These are phyloP conservation scores for Mycteria americana DNA, from an alignment of 2,797 vertebrate genomes.

Conservation along the genomic window DNA sequence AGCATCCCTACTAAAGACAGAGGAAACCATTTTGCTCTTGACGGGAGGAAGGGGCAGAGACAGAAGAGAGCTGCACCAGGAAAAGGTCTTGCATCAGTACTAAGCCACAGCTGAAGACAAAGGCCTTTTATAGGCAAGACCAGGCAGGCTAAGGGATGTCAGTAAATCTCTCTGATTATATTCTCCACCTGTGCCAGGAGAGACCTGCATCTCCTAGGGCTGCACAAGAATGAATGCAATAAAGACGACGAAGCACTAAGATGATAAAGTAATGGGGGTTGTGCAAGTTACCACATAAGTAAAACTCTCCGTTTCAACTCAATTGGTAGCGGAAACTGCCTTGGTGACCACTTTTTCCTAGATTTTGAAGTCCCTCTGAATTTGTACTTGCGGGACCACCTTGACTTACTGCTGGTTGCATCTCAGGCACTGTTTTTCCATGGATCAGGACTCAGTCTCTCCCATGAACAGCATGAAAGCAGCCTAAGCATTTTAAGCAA, in stretches of 20 bases:
- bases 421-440: neutral
- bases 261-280: neutral
- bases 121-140: neutral
- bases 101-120: neutral
- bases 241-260: neutral
- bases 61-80: accelerated
- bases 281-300: neutral
- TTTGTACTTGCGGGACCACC: accelerated
- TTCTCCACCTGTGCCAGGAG: neutral
- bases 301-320: neutral
- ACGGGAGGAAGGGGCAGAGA: neutral
- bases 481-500: neutral
- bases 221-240: neutral
- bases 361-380: neutral
- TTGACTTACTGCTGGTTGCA: neutral
- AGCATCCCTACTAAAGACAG: neutral
- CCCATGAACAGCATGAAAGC: neutral
- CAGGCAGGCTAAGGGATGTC: neutral
- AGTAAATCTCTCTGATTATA: neutral
- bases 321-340: neutral
- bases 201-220: neutral
- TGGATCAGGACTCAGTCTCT: neutral
- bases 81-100: neutral
- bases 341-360: neutral
- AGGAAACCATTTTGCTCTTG: neutral